A percentile compares a stretch with the other conserved stretches of the same genome.
Conservation (phyloP, 2,113 vertebrate species). For the Pica pica region DNA sequence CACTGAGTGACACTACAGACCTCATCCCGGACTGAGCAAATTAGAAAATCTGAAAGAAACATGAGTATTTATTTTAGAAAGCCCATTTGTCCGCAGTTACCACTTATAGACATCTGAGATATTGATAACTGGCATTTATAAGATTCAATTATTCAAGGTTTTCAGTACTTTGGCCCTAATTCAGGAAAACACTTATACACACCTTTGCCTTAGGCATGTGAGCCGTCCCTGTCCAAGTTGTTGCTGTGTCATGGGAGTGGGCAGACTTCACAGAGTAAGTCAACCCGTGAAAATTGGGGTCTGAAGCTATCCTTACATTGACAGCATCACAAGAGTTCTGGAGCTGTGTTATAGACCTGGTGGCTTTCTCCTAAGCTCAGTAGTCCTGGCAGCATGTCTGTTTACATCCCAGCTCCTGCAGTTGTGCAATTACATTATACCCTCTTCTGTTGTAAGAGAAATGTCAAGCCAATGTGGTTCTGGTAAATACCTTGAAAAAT, state of each 20-base stretch:
- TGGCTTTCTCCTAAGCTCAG: not conserved
- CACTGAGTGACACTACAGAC: not conserved
- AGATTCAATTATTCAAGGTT: not conserved
- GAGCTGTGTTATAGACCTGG: fast-evolving
- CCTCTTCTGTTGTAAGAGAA: not conserved
- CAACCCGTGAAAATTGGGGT: not conserved
- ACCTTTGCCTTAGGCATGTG: fast-evolving
- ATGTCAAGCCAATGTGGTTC: not conserved
- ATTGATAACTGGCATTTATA: not conserved
- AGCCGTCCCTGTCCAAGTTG: fast-evolving
- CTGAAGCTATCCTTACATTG: fast-evolving
- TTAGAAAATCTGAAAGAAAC: not conserved
- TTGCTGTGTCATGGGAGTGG: fast-evolving
- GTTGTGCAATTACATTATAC: not conserved
- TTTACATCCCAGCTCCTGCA: not conserved
- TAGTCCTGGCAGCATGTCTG: not conserved
- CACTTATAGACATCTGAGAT: not conserved
- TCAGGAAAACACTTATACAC: not conserved
- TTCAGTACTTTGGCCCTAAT: not conserved
- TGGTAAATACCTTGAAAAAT: not conserved
- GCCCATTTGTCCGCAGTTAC: not conserved
- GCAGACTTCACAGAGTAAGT: not conserved
- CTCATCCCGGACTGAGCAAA: not conserved
- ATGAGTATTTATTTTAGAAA: not conserved
- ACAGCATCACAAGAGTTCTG: not conserved